Percentiles rank a stretch among this genome's conserved stretches.
phyloP scores from a whole-genome alignment of 2,888 invertebrate species.

The Morinoia aosen region DNA sequence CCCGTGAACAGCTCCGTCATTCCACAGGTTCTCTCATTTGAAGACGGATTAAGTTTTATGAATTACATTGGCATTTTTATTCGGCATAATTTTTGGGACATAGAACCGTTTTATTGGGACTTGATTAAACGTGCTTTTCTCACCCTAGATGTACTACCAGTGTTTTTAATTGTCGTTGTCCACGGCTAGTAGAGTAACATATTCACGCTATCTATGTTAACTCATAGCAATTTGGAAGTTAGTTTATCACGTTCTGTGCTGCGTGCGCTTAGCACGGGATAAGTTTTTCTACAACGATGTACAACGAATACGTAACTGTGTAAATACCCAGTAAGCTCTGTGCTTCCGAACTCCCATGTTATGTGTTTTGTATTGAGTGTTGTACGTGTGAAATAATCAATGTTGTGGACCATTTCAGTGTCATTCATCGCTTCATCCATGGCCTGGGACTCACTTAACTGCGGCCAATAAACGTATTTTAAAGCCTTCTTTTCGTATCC shows the following conservation, averaged over 20 bases:
- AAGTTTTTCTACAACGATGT: not conserved
- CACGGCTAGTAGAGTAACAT: not conserved
- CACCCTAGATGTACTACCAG: not conserved
- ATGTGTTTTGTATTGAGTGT: not conserved
- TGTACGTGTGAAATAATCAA: not conserved
- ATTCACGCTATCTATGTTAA: not conserved
- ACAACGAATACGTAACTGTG: not conserved
- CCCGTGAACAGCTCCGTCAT: not conserved
- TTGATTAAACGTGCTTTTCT: not conserved
- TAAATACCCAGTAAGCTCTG: not conserved
- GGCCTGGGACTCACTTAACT: constrained; percentile 29
- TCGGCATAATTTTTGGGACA: not conserved
- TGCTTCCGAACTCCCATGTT: not conserved
- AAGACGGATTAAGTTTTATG: not conserved
- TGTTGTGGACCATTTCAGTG: not conserved
- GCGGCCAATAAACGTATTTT: constrained; percentile 24
- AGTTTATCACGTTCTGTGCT: not conserved
- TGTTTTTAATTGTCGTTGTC: not conserved
- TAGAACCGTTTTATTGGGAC: constrained; percentile 13
- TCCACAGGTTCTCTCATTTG: not conserved
- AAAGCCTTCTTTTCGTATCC: not conserved
- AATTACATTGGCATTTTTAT: not conserved
- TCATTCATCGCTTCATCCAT: not conserved
- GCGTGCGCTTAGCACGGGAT: not conserved
- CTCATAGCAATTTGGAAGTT: not conserved